A percentile compares a stretch with the other conserved stretches of the same genome.
phyloP scores from a whole-genome alignment of 2,888 invertebrate genomes.

The Drosophila diplacantha region DNA sequence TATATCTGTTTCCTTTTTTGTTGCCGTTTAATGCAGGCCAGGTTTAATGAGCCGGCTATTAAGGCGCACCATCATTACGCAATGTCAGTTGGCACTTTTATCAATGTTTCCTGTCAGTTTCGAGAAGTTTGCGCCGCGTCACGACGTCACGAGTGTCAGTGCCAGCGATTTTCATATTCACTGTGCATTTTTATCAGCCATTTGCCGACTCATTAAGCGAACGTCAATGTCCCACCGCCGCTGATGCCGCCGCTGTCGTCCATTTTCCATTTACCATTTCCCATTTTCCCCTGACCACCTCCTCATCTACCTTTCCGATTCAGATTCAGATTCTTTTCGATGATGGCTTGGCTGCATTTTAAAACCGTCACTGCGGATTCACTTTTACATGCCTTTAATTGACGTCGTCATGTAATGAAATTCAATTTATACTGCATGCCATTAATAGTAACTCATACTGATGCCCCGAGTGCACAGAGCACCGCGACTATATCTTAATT shows the following conservation, averaged over 20 bases:
- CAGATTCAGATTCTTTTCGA: conserved; percentile 19
- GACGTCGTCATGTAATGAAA: conserved; percentile 74
- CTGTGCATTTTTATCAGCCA: conserved; percentile 70
- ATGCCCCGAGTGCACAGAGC: conserved; percentile 31
- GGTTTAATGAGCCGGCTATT: conserved; percentile 56
- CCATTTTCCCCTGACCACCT: conserved; percentile 16
- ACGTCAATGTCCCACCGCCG: conserved; percentile 32
- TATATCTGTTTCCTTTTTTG: background rate
- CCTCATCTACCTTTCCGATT: conserved; percentile 16
- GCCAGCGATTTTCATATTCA: conserved; percentile 58
- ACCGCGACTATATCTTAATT: conserved; percentile 1
- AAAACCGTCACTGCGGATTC: conserved; percentile 74
- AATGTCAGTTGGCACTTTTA: conserved; percentile 60
- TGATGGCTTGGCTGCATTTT: conserved; percentile 58
- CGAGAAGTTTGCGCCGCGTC: conserved; percentile 56
- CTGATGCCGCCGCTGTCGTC: conserved; percentile 17
- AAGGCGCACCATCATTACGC: conserved; percentile 56
- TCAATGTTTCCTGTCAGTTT: conserved; percentile 66
- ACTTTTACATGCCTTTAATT: conserved; percentile 76
- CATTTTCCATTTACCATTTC: conserved; percentile 14
- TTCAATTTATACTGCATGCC: conserved; percentile 73
- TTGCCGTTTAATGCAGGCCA: conserved; percentile 20
- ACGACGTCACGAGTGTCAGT: conserved; percentile 50
- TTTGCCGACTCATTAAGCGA: conserved; percentile 73
- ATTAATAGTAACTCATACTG: conserved; percentile 69